phyloP scores from a whole-genome alignment of 2,113 vertebrate genomes.

The Anguilla rostrata region DNA sequence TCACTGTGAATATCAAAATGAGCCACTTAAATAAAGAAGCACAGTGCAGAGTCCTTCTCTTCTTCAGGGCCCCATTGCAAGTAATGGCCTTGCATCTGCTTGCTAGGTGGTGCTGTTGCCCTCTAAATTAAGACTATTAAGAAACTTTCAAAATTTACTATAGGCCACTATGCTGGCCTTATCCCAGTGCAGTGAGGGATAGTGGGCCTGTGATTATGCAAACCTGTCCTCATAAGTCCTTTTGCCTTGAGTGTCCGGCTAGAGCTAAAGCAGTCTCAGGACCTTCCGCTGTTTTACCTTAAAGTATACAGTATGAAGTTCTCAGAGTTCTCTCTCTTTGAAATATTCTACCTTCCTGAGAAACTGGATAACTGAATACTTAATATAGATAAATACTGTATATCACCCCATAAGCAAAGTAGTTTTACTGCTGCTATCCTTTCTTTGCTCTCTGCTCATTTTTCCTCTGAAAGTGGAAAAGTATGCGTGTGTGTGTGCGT shows the following conservation, averaged over 20 bases:
- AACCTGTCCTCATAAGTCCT: neutral
- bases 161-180: neutral
- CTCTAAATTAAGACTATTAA: constrained; percentile 29
- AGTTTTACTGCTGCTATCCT: neutral
- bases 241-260: neutral
- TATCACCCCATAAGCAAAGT: neutral
- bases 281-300: neutral
- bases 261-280: neutral
- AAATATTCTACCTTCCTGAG: neutral
- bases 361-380: neutral
- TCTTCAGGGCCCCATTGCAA: constrained; percentile 5
- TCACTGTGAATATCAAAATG: neutral
- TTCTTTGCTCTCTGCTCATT: too few relatives aligned
- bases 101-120: constrained; percentile 57
- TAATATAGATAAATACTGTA: neutral
- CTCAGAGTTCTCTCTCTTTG: neutral
- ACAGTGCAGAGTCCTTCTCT: neutral
- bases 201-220: neutral
- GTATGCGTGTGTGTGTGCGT: too few relatives aligned
- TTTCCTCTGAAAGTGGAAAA: too few relatives aligned
- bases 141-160: neutral
- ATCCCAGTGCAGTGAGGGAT: neutral
- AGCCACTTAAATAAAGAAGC: neutral
- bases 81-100: constrained; percentile 26
- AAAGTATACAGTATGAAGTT: too few relatives aligned